Evolutionary conservation across 2,797 vertebrate genomes (phyloP).

Genomic region (Eurystomus glaucurus): DNA sequence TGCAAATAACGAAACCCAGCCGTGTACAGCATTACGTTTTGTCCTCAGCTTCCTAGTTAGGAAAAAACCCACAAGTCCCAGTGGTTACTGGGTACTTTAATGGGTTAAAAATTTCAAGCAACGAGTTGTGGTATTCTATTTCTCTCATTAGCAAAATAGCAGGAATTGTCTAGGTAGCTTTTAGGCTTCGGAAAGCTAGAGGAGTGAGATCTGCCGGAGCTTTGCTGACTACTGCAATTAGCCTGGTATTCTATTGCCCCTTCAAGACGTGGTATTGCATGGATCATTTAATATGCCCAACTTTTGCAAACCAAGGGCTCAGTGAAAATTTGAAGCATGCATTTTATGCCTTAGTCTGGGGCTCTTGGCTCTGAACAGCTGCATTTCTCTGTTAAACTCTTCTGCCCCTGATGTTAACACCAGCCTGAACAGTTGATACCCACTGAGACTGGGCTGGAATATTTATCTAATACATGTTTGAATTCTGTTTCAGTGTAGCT

Average conservation of each 20-base stretch:
- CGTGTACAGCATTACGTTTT: not conserved
- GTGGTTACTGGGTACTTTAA: not conserved
- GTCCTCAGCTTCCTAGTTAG: not conserved
- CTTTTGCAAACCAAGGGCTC: not conserved
- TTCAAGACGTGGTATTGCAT: not conserved
- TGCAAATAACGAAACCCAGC: not conserved
- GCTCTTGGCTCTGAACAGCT: not conserved
- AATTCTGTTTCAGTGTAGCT: not conserved
- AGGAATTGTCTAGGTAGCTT: not conserved
- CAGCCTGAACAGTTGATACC: not conserved
- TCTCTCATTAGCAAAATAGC: not conserved
- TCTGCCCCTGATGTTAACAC: not conserved
- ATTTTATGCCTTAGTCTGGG: not conserved
- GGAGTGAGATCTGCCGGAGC: not conserved
- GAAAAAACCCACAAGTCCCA: not conserved
- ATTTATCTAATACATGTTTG: not conserved
- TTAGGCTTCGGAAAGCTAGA: not conserved
- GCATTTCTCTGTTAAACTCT: not conserved
- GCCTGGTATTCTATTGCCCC: not conserved
- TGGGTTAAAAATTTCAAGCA: not conserved
- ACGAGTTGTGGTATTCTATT: not conserved
- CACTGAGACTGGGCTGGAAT: not conserved
- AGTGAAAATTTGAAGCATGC: not conserved
- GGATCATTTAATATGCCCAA: not conserved
- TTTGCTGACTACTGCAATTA: not conserved